phyloP scores from a whole-genome alignment of 2,113 vertebrate species.

The Hippocampus mohnikei region DNA sequence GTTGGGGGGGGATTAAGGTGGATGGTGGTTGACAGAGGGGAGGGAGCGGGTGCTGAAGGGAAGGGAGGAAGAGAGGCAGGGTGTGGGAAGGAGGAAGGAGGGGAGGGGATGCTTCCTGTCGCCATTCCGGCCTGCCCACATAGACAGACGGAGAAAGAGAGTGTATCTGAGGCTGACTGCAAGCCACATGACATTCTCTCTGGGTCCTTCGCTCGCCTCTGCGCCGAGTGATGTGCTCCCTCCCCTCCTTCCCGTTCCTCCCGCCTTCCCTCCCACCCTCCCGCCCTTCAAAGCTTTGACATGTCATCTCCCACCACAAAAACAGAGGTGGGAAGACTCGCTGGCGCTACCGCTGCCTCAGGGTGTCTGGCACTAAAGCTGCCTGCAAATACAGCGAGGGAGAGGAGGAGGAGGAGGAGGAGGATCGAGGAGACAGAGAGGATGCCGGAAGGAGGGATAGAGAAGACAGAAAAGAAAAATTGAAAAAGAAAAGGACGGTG shows the following conservation, averaged over 20 bases:
- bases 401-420: conserved; percentile 39
- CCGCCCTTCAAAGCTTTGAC: conserved; percentile 80
- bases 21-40: conserved; percentile 14
- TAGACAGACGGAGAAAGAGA: conserved; percentile 61
- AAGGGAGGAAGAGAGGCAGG: conserved; percentile 49
- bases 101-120: conserved; percentile 66
- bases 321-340: conserved; percentile 85
- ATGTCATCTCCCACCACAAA: conserved; percentile 84
- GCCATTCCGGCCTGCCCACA: conserved; percentile 77
- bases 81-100: conserved; percentile 18
- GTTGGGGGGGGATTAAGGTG: conserved; percentile 14
- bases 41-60: conserved; percentile 47
- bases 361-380: conserved; percentile 82
- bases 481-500: conserved; percentile 38
- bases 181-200: conserved; percentile 78
- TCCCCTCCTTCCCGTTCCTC: conserved; percentile 60
- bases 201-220: conserved; percentile 60
- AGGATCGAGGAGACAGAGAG: conserved; percentile 41
- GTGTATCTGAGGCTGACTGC: conserved; percentile 72
- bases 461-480: conserved; percentile 28
- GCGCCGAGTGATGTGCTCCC: conserved; percentile 75
- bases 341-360: conserved; percentile 83
- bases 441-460: conserved; percentile 33
- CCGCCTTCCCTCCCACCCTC: conserved; percentile 63
- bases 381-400: conserved; percentile 77